Conservation (phyloP, 2,888 invertebrate species). For the Coecobrya sp. region DNA sequence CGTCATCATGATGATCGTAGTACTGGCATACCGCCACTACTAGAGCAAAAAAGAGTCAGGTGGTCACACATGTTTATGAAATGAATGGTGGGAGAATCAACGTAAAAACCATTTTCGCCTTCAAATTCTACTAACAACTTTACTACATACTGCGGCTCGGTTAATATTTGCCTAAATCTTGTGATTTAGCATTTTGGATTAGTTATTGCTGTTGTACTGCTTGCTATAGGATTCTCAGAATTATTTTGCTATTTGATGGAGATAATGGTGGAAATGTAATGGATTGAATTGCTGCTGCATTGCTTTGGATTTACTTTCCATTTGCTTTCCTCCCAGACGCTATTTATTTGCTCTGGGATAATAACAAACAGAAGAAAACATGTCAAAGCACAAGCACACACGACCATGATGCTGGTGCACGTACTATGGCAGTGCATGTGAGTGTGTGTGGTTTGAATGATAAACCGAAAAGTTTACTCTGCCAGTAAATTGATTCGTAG, state of each 20-base stretch:
- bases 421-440: neutral
- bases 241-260: neutral
- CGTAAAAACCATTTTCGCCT: neutral
- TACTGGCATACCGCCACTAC: neutral
- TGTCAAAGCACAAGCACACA: too few species aligned
- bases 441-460: neutral
- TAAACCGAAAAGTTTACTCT: neutral
- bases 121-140: neutral
- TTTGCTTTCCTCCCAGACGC: neutral
- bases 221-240: neutral
- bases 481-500: neutral
- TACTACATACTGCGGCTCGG: neutral
- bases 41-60: slow-evolving; percentile 18
- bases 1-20: neutral
- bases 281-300: neutral
- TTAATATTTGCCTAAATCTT: slow-evolving; percentile 6
- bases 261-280: neutral
- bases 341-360: slow-evolving; percentile 30
- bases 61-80: slow-evolving; percentile 25
- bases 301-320: slow-evolving; percentile 7
- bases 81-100: neutral
- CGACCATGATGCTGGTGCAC: neutral
- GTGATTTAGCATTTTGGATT: slow-evolving; percentile 39
- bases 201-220: slow-evolving; percentile 4
- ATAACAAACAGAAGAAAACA: neutral